Evolutionary conservation across 2,797 vertebrate species (phyloP).

Genomic region (Neosilurus hyrtlii): DNA sequence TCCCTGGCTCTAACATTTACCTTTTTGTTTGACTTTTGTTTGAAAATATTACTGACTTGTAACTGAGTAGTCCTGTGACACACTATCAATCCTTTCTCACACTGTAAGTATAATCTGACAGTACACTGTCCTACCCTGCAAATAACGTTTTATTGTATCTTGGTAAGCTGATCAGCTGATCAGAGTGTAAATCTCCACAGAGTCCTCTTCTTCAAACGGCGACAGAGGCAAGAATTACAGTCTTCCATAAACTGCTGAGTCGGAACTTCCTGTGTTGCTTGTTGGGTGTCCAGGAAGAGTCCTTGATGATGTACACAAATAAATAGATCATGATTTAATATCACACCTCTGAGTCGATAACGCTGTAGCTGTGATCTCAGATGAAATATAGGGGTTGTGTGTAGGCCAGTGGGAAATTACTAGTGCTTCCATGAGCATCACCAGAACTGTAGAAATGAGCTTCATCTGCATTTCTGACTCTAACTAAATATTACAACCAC

Average conservation of each 20-base stretch:
- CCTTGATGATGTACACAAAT: not conserved
- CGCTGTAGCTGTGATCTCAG: constrained; percentile 5
- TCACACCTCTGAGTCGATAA: constrained; percentile 4
- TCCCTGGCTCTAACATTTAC: no score
- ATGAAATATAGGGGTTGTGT: constrained; percentile 24
- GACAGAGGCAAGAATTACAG: not conserved
- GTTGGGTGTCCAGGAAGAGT: constrained; percentile 1
- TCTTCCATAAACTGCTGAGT: not conserved
- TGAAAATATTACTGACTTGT: no score
- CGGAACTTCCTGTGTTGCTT: not conserved
- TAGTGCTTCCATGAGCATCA: not conserved
- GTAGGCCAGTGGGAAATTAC: constrained; percentile 25
- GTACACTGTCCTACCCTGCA: not conserved
- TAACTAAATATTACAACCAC: constrained; percentile 13
- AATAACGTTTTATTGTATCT: not conserved
- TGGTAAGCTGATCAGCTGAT: not conserved
- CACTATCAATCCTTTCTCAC: not conserved
- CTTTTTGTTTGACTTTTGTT: no score
- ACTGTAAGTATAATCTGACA: not conserved
- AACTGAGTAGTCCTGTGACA: no score
- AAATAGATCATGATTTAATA: constrained; percentile 33
- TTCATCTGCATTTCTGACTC: constrained; percentile 23
- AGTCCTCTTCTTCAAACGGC: not conserved
- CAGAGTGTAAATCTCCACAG: not conserved
- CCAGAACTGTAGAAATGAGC: not conserved